Evolutionary conservation across 2,888 invertebrate species (phyloP).

Genomic region (Macrosiphum euphorbiae): DNA sequence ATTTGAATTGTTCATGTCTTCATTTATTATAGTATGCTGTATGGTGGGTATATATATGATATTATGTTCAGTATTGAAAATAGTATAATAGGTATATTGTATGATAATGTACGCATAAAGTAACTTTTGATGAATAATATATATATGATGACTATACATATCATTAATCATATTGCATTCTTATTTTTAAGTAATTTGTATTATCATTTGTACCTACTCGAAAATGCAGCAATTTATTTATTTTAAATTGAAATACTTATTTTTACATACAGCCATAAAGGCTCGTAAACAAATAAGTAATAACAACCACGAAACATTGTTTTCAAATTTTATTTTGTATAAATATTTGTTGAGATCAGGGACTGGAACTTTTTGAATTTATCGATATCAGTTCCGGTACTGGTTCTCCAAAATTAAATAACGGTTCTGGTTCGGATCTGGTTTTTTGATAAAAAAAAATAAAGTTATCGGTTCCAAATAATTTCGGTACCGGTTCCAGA

Average conservation of each 20-base stretch:
- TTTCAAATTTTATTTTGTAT: neutral
- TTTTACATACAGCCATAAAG: neutral
- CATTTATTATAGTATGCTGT: too few species aligned
- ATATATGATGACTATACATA: neutral
- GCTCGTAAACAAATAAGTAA: neutral
- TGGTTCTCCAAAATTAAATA: too few species aligned
- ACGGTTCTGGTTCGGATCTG: too few species aligned
- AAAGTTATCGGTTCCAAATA: too few species aligned
- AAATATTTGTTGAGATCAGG: neutral
- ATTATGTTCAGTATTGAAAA: neutral
- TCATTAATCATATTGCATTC: neutral
- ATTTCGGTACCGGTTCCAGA: too few species aligned
- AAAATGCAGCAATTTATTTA: neutral
- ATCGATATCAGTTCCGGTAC: too few species aligned
- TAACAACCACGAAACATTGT: neutral
- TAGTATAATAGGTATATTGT: too few species aligned
- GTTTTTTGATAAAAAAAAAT: too few species aligned
- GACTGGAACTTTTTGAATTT: too few species aligned
- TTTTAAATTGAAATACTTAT: neutral
- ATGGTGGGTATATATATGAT: neutral
- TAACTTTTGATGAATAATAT: neutral
- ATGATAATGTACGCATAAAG: neutral
- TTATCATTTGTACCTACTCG: neutral
- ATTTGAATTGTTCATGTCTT: neutral
- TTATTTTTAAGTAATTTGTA: neutral